phyloP scores from a whole-genome alignment of 1,140 invertebrate species.

The Drosophila asahinai region DNA sequence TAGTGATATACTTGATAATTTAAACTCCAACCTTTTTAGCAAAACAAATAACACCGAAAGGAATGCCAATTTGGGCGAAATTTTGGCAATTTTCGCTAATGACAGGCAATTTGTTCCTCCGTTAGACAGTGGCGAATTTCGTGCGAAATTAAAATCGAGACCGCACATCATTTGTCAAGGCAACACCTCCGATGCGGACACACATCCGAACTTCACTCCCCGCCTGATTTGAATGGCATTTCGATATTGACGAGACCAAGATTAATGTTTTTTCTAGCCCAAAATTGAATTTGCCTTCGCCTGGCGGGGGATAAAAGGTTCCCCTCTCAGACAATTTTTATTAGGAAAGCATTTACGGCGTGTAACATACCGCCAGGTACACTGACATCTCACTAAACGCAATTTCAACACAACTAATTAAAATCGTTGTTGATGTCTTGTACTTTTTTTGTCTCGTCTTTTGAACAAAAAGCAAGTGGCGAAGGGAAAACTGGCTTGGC shows the following conservation, averaged over 20 bases:
- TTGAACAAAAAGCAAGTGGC: constrained; percentile 58
- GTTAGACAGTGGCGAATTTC: constrained; percentile 39
- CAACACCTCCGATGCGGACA: constrained; percentile 34
- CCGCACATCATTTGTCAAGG: constrained; percentile 67
- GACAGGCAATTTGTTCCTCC: constrained; percentile 61
- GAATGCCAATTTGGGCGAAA: constrained; percentile 8
- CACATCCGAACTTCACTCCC: constrained; percentile 7
- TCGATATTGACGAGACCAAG: constrained; percentile 48
- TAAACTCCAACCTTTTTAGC: not conserved
- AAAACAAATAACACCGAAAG: not conserved
- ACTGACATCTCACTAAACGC: constrained; percentile 45
- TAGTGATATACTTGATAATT: not conserved
- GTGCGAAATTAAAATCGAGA: constrained; percentile 60
- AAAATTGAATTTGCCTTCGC: constrained; percentile 14
- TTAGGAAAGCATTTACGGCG: constrained; percentile 43
- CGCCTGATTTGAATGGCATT: constrained; percentile 59
- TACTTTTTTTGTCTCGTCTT: constrained; percentile 5
- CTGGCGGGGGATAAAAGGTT: not conserved
- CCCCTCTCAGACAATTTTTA: constrained; percentile 36
- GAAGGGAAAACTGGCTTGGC: constrained; percentile 69
- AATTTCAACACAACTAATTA: constrained; percentile 68
- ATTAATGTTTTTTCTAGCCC: constrained; percentile 54
- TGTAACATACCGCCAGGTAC: constrained; percentile 27
- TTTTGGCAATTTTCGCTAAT: constrained; percentile 60
- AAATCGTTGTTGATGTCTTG: constrained; percentile 36